These are phyloP conservation scores for Pristis pectinata DNA, from an alignment of 2,797 vertebrate genomes.

Conservation along the genomic window DNA sequence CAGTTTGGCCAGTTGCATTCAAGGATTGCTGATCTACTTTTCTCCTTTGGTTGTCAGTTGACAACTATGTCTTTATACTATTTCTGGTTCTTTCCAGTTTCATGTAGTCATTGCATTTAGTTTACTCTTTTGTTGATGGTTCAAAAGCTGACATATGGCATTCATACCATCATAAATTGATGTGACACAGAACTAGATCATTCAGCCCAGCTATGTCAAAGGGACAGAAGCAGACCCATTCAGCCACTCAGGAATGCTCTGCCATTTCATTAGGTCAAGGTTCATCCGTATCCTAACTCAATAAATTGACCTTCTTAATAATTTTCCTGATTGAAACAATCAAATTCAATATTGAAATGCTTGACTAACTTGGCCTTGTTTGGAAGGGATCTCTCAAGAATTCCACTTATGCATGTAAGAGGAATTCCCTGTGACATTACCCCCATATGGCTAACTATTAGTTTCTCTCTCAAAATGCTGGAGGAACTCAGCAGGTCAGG, in stretches of 20 bases:
- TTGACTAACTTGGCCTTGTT: neutral
- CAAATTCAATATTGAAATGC: neutral
- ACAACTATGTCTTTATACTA: neutral
- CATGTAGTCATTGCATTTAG: neutral
- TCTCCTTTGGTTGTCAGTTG: neutral
- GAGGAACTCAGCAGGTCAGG: no score
- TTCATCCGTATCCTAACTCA: neutral
- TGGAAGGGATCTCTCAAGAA: neutral
- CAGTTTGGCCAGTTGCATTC: neutral
- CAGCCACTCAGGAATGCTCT: neutral
- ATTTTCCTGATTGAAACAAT: neutral
- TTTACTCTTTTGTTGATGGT: neutral
- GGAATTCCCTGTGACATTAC: neutral
- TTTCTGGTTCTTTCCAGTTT: neutral
- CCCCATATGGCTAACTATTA: neutral
- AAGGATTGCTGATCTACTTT: neutral
- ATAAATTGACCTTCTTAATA: neutral
- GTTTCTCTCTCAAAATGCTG: neutral
- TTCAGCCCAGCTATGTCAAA: neutral
- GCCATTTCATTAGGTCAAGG: neutral
- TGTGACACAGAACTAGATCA: neutral
- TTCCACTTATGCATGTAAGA: neutral
- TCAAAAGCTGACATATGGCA: neutral
- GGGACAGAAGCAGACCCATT: neutral
- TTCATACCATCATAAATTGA: neutral